Percentiles rank a stretch among this genome's conserved stretches.
Evolutionary conservation across 2,888 invertebrate genomes (phyloP).

Genomic region (Epinotia ramella): DNA sequence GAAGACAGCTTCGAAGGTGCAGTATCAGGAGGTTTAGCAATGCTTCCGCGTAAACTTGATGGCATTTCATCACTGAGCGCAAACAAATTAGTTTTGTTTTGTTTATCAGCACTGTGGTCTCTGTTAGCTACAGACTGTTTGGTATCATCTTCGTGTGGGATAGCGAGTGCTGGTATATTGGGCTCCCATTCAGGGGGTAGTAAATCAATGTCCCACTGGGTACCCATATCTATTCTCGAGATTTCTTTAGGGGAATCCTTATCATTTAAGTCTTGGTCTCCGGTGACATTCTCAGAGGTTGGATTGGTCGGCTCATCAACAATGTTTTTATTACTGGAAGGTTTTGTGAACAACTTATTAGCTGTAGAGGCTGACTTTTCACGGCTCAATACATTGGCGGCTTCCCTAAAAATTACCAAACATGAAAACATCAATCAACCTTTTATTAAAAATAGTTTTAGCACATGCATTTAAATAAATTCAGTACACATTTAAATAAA

Average conservation of each 20-base stretch:
- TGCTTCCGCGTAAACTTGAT: conserved; percentile 68
- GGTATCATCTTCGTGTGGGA: conserved; percentile 64
- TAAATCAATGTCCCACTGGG: conserved; percentile 71
- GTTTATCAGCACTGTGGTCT: conserved; percentile 63
- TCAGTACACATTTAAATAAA: background rate
- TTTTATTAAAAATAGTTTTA: background rate
- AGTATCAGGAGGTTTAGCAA: conserved; percentile 54
- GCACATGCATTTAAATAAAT: background rate
- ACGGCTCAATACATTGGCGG: conserved; percentile 75
- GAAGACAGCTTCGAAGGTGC: conserved; percentile 63
- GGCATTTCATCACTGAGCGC: conserved; percentile 81
- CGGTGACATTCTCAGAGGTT: conserved; percentile 47
- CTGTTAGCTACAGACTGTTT: conserved; percentile 58
- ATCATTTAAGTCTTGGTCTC: conserved; percentile 42
- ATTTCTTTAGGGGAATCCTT: conserved; percentile 50
- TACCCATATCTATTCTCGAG: conserved; percentile 69
- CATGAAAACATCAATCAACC: background rate
- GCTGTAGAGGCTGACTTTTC: conserved; percentile 65
- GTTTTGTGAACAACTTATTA: conserved; percentile 59
- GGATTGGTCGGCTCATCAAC: conserved; percentile 27
- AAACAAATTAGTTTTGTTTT: conserved; percentile 70
- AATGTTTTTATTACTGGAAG: conserved; percentile 11
- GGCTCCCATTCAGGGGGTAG: conserved; percentile 68
- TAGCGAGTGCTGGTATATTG: conserved; percentile 61
- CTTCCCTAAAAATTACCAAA: conserved; percentile 62